Evolutionary conservation across 2,113 vertebrate genomes (phyloP).

Genomic region (Brachyistius frenatus): DNA sequence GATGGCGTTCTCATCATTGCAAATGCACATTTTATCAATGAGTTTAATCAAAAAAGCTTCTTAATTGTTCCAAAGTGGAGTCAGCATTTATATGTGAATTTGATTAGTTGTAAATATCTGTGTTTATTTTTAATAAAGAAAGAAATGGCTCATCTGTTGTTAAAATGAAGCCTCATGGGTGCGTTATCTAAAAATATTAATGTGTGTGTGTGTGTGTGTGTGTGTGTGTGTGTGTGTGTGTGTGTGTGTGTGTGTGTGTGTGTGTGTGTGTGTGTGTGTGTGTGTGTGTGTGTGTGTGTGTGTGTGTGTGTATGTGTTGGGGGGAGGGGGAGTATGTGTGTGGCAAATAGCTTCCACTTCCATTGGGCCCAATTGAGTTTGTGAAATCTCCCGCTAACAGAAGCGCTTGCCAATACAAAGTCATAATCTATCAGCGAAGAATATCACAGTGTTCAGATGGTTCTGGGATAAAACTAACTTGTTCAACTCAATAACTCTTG

Average conservation of each 20-base stretch:
- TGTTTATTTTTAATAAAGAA: constrained; percentile 34
- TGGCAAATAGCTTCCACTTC: background rate
- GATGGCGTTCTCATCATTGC: constrained; percentile 49
- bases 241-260: background rate
- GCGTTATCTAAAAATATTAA: too few species aligned
- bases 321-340: too few species aligned
- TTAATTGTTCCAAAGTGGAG: constrained; percentile 68
- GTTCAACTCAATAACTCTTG: constrained; percentile 42
- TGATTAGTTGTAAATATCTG: constrained; percentile 59
- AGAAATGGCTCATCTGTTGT: constrained; percentile 13
- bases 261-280: background rate
- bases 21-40: constrained; percentile 73
- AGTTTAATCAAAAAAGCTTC: constrained; percentile 70
- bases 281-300: background rate
- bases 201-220: background rate
- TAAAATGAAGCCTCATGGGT: background rate
- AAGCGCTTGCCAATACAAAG: constrained; percentile 24
- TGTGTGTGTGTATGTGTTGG: too few species aligned
- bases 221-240: too few species aligned
- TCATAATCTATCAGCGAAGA: constrained; percentile 39
- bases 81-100: constrained; percentile 54
- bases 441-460: constrained; percentile 25
- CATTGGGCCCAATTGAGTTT: constrained; percentile 26
- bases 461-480: constrained; percentile 39
- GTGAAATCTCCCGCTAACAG: constrained; percentile 40